Conservation (phyloP, 30 jellyfish, hydroid and myxozoan genomes). For the Aurelia sp. region DNA sequence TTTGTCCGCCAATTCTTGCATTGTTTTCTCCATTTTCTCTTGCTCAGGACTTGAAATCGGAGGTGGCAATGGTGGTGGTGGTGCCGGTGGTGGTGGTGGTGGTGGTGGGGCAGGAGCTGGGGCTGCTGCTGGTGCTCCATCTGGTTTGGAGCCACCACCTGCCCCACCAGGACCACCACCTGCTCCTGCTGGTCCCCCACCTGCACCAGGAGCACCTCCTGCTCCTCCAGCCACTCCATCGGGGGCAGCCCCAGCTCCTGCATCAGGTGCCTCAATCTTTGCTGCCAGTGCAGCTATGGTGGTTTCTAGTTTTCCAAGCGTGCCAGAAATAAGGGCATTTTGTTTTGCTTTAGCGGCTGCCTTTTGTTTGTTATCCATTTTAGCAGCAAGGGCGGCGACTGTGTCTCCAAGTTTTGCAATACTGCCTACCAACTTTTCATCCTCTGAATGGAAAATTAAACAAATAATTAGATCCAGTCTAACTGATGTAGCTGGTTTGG, state of each 20-base stretch:
- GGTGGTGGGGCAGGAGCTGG: conserved; percentile 12
- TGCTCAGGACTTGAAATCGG: conserved; percentile 72
- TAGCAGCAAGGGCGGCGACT: conserved; percentile 80
- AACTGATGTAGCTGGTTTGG: no score
- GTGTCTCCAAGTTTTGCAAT: conserved; percentile 89
- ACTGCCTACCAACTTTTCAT: conserved; percentile 60
- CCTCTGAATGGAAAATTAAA: conserved; percentile 46
- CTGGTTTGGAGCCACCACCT: conserved; percentile 15
- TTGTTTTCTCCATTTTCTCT: conserved; percentile 82
- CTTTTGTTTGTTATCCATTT: conserved; percentile 84
- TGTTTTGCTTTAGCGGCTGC: conserved; percentile 87
- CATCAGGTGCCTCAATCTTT: conserved; percentile 74
- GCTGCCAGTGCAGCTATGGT: conserved; percentile 85
- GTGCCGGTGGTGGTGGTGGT: conserved; percentile 49
- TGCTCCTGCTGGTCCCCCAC: conserved; percentile 58
- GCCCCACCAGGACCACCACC: conserved; percentile 60
- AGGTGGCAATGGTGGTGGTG: conserved; percentile 65
- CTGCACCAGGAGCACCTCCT: conserved; percentile 53
- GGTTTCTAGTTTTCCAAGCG: conserved; percentile 78
- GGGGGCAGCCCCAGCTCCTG: conserved; percentile 33
- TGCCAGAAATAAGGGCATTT: conserved; percentile 74
- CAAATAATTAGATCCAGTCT: background rate
- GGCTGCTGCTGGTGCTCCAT: conserved; percentile 37
- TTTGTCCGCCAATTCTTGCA: conserved; percentile 87
- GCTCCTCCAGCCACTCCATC: conserved; percentile 66